Base-by-base conservation (phyloP, 2,113 vertebrate species). In the Gnathonemus longibarbis region DNA sequence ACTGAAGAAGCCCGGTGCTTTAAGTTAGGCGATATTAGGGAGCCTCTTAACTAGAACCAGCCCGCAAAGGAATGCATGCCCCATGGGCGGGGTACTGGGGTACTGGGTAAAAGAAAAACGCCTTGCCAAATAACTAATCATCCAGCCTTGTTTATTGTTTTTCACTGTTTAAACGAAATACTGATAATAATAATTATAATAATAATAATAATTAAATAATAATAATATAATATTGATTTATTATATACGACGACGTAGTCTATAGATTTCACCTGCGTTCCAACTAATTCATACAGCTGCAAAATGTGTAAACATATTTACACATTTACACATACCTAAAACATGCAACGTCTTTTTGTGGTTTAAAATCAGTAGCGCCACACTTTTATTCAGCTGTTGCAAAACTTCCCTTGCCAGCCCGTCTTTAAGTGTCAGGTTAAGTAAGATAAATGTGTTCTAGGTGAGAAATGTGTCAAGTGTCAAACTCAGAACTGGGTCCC, bases 41-140 rank as follows among this genome's bases (percentile, higher is more conserved):
- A 91, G 58, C 92, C 92, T 92, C 92, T 92, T 91, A 70, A 89
- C 89, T 89, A 77, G 56, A 91, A 90, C 52, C 88, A 88, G 46
- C 46, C 66, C 70, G 27, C 45, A 42, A 48, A 92, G 93, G 91
- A 92, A 94, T 95, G 92, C 87, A 66, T 90, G 90, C 88, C 92
- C 92, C 89, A 6, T 77, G 86, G 94, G 91, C 50, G 19, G 58
- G 2, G 35, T 24, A 70, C 46, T 49, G 85, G 6, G 93, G 93
- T 90, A 89, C 10, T 13, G 88, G 27, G n/a, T 93, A 93, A 94
- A 93, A 84, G 31, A 56, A 21, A 89, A 7, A 93, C 91, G 93
- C 50, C 80, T n/a, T 92, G 92, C 88, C 89, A 92, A 58, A 17
- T 70, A 11, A 39, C 5, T 80, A 80, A 80, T 42, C 13, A 80